Conservation (phyloP, 2,797 vertebrate species). For the Sebastes aleutianus region DNA sequence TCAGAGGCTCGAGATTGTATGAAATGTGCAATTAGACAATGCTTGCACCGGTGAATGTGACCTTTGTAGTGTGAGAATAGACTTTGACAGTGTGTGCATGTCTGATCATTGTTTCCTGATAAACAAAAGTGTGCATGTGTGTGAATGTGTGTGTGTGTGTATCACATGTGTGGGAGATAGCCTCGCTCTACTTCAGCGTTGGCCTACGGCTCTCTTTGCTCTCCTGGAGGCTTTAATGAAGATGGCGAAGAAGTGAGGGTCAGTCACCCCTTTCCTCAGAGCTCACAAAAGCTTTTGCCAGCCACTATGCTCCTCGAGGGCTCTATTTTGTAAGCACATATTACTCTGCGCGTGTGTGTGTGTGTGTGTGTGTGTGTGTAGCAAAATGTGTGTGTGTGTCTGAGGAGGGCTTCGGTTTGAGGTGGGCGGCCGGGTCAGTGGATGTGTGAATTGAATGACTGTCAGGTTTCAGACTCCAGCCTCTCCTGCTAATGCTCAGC, state of each 20-base stretch:
- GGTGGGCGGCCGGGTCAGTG: constrained; percentile 52
- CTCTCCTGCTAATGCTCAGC: constrained; percentile 44
- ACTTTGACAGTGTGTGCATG: constrained; percentile 54
- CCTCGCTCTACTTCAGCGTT: constrained; percentile 39
- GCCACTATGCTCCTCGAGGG: constrained; percentile 69
- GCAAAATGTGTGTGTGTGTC: background rate
- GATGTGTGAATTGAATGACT: constrained; percentile 63
- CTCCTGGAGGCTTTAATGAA: constrained; percentile 73
- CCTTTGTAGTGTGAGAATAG: constrained; percentile 68
- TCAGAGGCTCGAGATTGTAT: constrained; percentile 63
- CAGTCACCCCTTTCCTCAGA: constrained; percentile 66
- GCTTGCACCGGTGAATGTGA: constrained; percentile 71
- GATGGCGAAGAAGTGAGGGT: constrained; percentile 75
- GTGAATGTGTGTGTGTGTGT: background rate
- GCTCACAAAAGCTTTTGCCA: constrained; percentile 77
- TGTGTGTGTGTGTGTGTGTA: background rate
- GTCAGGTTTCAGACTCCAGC: constrained; percentile 55
- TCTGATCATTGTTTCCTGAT: constrained; percentile 67
- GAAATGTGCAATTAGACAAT: constrained; percentile 75
- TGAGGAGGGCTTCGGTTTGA: background rate
- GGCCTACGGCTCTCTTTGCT: constrained; percentile 56
- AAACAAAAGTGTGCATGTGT: constrained; percentile 44
- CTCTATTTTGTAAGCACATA: constrained; percentile 67
- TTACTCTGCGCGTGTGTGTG: background rate
- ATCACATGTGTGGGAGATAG: constrained; percentile 44